phyloP scores from a whole-genome alignment of 2,888 invertebrate species.

The Steromphala cineraria region DNA sequence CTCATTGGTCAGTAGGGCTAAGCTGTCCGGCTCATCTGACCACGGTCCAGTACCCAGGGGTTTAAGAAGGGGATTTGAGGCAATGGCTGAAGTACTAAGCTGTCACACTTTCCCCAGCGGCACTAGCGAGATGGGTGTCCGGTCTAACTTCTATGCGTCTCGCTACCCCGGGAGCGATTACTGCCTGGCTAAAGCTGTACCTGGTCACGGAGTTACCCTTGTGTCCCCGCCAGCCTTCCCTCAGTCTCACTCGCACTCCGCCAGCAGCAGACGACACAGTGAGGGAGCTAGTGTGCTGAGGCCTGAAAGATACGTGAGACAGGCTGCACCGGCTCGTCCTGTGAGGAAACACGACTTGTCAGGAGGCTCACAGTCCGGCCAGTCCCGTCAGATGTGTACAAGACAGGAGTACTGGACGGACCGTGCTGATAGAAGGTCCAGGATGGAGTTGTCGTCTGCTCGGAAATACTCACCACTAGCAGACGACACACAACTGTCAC shows the following conservation, averaged over 20 bases:
- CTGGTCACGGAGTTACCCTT: neutral
- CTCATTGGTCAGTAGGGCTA: neutral
- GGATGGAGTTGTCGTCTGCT: neutral
- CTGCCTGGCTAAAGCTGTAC: neutral
- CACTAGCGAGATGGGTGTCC: neutral
- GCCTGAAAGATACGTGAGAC: no score
- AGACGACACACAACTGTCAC: constrained; percentile 25
- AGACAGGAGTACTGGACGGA: constrained; percentile 1
- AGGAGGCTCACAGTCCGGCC: neutral
- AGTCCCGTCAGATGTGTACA: neutral
- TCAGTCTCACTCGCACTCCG: neutral
- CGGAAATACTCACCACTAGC: neutral
- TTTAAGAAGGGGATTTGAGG: neutral
- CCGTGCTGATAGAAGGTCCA: neutral
- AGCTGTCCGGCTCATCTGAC: neutral
- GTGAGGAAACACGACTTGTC: neutral
- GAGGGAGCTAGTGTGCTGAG: no score
- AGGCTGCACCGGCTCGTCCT: neutral
- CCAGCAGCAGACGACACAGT: neutral
- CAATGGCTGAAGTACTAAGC: neutral
- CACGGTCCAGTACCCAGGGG: neutral
- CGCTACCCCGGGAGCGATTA: neutral
- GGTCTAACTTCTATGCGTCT: neutral
- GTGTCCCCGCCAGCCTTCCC: no score
- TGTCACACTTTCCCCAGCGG: neutral